Percentiles rank a stretch among this genome's conserved stretches.
phyloP scores from a whole-genome alignment of 1,140 invertebrate species.

The Arion vulgaris region DNA sequence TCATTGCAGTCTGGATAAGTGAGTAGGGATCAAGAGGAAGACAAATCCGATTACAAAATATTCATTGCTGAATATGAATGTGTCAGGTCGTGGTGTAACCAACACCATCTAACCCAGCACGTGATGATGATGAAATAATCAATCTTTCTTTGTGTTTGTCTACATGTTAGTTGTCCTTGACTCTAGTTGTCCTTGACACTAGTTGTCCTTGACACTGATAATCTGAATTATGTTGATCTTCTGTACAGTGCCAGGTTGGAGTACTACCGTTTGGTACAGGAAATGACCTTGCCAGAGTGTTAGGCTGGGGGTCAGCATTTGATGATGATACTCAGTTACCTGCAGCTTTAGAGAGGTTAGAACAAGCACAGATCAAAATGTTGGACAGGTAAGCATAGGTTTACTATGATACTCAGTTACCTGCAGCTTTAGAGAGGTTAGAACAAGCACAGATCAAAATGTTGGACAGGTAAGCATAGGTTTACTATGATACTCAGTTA shows the following conservation, averaged over 20 bases:
- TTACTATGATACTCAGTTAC: constrained; percentile 87
- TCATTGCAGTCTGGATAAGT: no score
- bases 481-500: constrained; percentile 85
- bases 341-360: constrained; percentile 91
- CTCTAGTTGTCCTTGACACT: no score
- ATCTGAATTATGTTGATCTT: neutral
- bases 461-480: constrained; percentile 83
- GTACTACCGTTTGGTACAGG: constrained; percentile 95
- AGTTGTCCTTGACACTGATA: no score
- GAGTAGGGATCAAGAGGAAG: no score
- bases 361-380: constrained; percentile 95
- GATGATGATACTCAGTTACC: constrained; percentile 95
- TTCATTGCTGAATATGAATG: no score
- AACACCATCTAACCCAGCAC: no score
- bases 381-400: constrained; percentile 82
- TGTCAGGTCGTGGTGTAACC: no score
- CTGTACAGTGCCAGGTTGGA: constrained; percentile 65
- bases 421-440: constrained; percentile 91
- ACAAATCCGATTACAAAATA: no score
- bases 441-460: constrained; percentile 96
- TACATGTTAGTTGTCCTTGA: no score
- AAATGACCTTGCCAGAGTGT: constrained; percentile 92
- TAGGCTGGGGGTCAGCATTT: constrained; percentile 96
- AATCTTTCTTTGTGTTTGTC: no score
- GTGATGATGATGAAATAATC: no score